Base-by-base conservation (phyloP, 2,113 vertebrate species). In the Chaenocephalus aceratus region DNA sequence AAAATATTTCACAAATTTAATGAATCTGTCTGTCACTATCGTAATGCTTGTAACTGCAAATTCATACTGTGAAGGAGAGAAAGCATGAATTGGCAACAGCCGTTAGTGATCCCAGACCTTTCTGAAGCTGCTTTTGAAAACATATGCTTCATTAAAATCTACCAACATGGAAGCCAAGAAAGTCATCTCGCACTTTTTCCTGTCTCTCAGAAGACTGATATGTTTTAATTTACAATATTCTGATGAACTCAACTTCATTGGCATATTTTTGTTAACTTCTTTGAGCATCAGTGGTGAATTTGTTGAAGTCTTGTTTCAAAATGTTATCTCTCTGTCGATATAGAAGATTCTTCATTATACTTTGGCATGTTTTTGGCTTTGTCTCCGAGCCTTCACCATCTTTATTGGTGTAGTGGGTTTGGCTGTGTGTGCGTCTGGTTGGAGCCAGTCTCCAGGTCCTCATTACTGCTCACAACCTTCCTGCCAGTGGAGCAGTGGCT, bases 91-190 rank as follows among this genome's bases (percentile, higher is more conserved):
- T 90, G 91, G 83, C 88, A 89, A 85, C 75, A 71, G 41, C 72
- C 15, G 23, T 80, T 62, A 66, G 72, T 30, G 69, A 57, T 87
- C 71, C 71, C 36, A 41, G 36, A 41, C 36, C 36, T 88, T 73
- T 83, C 77, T 87, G 61, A 76, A 77, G 57, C 72, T 21, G 64
- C 63, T 78, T 83, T 86, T 87, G 75, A 80, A 83, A 88, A 91
- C 93, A 95, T 93, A 92, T 90, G 93, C 83, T 91, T 94, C 88
- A 94, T 95, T 41, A 41, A 41, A 41, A 41, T 41, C 36, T 7
- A 93, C 92, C 86, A 89, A 84, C 72, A 82, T 75, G 84, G 36
- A 74, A 83, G 84, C 80, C 87, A 68, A 56, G 69, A 82, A 89
- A 80, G 73, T 82, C 54, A 71, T 86, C 79, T 88, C 80, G 57